Conservation (phyloP, 2,113 vertebrate genomes). For the Tautogolabrus adspersus region DNA sequence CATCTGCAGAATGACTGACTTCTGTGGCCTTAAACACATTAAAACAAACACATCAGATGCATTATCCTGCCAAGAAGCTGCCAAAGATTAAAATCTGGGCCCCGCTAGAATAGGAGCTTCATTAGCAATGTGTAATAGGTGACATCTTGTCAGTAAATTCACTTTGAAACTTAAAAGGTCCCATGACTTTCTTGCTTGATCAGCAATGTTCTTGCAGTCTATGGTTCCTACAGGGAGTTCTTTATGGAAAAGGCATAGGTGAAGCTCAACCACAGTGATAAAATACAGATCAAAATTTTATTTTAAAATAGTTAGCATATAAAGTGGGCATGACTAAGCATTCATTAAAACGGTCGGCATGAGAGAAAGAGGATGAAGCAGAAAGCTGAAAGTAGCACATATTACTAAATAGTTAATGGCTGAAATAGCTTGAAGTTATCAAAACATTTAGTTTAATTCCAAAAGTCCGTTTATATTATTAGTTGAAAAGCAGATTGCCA, state of each 20-base stretch:
- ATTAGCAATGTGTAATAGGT: conserved; percentile 9
- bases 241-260: neutral
- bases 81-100: neutral
- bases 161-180: neutral
- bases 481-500: too few relatives aligned
- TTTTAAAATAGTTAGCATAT: too few relatives aligned
- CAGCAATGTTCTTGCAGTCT: neutral
- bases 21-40: conserved; percentile 2
- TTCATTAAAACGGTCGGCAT: neutral
- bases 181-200: neutral
- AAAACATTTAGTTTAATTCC: too few relatives aligned
- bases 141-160: neutral
- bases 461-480: too few relatives aligned
- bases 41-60: conserved; percentile 19
- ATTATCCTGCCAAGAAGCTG: conserved; percentile 8
- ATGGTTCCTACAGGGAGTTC: neutral
- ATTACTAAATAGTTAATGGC: too few relatives aligned
- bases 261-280: neutral
- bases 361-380: too few relatives aligned
- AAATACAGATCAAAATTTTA: neutral
- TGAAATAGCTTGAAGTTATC: too few relatives aligned
- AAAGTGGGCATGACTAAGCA: neutral
- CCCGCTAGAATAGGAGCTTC: neutral
- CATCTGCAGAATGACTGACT: conserved; percentile 39
- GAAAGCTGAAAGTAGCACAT: too few relatives aligned